Base-by-base conservation (phyloP, 2,797 vertebrate genomes). In the Poeciliopsis presidionis region DNA sequence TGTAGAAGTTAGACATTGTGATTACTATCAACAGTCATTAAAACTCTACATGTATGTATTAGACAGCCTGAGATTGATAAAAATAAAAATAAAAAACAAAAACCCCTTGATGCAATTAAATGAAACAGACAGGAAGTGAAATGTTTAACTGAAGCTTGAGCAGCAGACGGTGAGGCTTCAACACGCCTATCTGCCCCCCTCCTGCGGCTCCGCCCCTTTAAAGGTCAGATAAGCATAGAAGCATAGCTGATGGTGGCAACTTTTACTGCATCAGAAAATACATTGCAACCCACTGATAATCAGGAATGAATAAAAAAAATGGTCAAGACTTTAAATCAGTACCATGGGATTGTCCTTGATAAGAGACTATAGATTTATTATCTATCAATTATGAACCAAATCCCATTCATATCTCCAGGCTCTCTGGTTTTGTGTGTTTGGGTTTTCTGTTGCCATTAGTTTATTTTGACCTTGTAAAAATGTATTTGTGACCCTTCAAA, bases 271-370 rank as follows among this genome's bases (percentile, higher is more conserved):
- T 14, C 9, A 13, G 7, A 51, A 25, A 55, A 72, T 47, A 36
- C 36, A 30, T 36, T 76, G 73, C 51, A 53, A 20, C 72, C 33
- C 46, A 57, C 81, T 80, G 82, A 86, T 72, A 72, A 76, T 4
- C 61, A 72, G 51, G 70, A 77, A 81, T 25, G 71, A 81, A 72
- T 80, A 70, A 85, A 43, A 53, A 53, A 36, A 41, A 41, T 39
- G 36, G 33, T 22, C 36, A 49, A 55, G 80, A 80, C 83, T 79
- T 84, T 30, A 77, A 88, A 88, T 84, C 76, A 77, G 61, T 47
- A 49, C 33, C 1, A 8, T 5, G 0, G 5, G 4, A 78, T 4
- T 33, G 14, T 2, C 46, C 4, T 3, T 28, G 14, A 61, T 39
- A 72, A 16, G 11, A 72, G 20, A 72, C 20, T 4, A 49, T 25